Evolutionary conservation across 2,888 invertebrate species (phyloP).

Genomic region (Lycaena phlaeas): DNA sequence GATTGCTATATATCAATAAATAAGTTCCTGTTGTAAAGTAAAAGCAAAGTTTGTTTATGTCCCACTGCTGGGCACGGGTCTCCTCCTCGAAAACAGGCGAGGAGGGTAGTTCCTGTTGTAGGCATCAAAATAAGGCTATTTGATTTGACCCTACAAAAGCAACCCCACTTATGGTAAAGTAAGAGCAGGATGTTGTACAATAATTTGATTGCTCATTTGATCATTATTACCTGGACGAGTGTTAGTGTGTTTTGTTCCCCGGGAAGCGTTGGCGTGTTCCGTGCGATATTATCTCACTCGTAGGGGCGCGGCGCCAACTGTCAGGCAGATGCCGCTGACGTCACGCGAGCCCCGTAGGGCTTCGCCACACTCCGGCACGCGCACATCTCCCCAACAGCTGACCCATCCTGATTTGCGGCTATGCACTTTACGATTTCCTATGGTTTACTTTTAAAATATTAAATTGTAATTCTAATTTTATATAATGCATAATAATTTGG

Average conservation of each 20-base stretch:
- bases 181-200: background rate
- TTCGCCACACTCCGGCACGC: constrained; percentile 31
- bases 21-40: too few species aligned
- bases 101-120: too few species aligned
- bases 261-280: constrained; percentile 16
- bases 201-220: constrained; percentile 15
- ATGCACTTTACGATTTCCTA: constrained; percentile 32
- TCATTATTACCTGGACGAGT: constrained; percentile 13
- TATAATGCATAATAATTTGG: too few species aligned
- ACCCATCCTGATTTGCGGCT: constrained; percentile 57
- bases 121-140: too few species aligned
- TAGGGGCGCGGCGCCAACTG: constrained; percentile 62
- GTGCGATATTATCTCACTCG: constrained; percentile 65
- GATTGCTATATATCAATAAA: too few species aligned
- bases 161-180: too few species aligned
- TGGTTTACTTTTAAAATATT: constrained; percentile 14
- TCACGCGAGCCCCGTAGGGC: constrained; percentile 62
- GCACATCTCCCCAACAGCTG: constrained; percentile 45
- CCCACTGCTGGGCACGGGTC: too few species aligned
- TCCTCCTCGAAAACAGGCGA: too few species aligned
- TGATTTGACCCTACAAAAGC: too few species aligned
- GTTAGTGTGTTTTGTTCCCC: constrained; percentile 11
- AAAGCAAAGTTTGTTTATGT: too few species aligned
- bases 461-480: constrained; percentile 3
- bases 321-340: constrained; percentile 67